A percentile compares a stretch with the other conserved stretches of the same genome.
These are phyloP conservation scores for Habropoda laboriosa DNA, from an alignment of 1,140 invertebrate species.

Conservation along the genomic window DNA sequence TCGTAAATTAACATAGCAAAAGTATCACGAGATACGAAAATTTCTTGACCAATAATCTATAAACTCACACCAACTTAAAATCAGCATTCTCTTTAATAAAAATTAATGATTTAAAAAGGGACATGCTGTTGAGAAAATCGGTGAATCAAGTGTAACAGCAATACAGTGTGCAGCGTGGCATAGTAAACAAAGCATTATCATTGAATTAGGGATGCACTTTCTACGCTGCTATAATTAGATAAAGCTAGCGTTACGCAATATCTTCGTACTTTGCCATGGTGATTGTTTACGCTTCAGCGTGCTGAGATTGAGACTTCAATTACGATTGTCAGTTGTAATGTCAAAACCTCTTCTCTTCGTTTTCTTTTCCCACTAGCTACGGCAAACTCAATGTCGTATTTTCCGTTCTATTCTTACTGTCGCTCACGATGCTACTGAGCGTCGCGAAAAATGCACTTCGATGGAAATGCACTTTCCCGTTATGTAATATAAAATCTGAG, in stretches of 20 bases:
- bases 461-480: constrained; percentile 59
- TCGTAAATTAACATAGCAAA: background rate
- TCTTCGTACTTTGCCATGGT: constrained; percentile 79
- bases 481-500: constrained; percentile 56
- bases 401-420: constrained; percentile 8
- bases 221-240: constrained; percentile 71
- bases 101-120: constrained; percentile 71
- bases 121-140: constrained; percentile 61
- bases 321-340: constrained; percentile 14
- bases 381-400: background rate
- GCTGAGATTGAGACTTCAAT: constrained; percentile 17
- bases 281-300: constrained; percentile 56
- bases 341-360: background rate
- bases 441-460: constrained; percentile 54
- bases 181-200: constrained; percentile 69
- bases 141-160: constrained; percentile 13
- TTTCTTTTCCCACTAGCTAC: background rate
- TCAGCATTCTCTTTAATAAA: constrained; percentile 71
- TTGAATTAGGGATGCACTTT: constrained; percentile 43
- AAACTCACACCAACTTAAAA: constrained; percentile 72
- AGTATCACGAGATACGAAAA: background rate
- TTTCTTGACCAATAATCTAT: constrained; percentile 6
- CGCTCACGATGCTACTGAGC: constrained; percentile 5
- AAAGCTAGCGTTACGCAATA: constrained; percentile 65
- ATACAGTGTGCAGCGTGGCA: constrained; percentile 26